These are phyloP conservation scores for Vireo altiloquus DNA, from an alignment of 2,113 vertebrate species.

Conservation along the genomic window DNA sequence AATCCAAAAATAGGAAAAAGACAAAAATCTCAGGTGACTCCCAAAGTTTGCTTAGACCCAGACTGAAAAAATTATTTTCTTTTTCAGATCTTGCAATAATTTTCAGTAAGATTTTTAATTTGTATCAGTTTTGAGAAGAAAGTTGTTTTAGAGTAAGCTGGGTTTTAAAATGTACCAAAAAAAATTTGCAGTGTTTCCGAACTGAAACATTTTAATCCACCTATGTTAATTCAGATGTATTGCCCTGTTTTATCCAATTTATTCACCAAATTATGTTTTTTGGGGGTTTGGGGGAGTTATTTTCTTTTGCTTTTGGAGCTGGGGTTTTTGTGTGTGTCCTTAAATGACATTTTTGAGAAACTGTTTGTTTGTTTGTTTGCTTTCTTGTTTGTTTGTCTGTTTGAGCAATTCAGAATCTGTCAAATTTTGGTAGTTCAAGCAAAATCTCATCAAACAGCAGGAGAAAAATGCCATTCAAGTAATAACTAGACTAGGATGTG, in stretches of 20 bases:
- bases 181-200: neutral
- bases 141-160: neutral
- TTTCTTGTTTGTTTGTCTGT: neutral
- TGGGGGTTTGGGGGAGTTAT: neutral
- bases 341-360: neutral
- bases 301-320: neutral
- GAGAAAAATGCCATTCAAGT: neutral
- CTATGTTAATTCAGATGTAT: neutral
- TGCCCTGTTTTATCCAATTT: neutral
- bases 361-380: neutral
- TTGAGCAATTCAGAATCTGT: neutral
- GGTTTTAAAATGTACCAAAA: neutral
- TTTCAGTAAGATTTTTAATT: neutral
- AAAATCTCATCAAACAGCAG: neutral
- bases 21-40: neutral
- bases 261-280: neutral
- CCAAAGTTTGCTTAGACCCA: neutral
- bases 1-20: neutral
- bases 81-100: neutral
- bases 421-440: neutral
- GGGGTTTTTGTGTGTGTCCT: neutral
- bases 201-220: neutral
- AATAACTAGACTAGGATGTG: neutral
- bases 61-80: neutral
- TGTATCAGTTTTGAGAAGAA: neutral